phyloP scores from a whole-genome alignment of 1,140 invertebrate species.

The Campoletis sonorensis region DNA sequence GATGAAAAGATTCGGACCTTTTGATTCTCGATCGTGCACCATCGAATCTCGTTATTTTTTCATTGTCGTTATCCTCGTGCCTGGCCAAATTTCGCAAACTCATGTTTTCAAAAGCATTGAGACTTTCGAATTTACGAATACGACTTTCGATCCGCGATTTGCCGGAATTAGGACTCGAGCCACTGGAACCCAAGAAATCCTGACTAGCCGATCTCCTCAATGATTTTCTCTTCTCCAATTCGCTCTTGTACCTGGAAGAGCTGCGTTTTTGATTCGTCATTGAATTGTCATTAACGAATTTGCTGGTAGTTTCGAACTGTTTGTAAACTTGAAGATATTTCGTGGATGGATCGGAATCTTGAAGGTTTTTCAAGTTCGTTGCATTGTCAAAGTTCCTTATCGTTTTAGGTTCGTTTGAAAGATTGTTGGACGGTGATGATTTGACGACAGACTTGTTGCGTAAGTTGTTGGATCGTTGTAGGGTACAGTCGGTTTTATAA shows the following conservation, averaged over 20 bases:
- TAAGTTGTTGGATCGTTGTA: neutral
- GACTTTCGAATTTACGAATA: constrained; percentile 72
- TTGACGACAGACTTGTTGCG: neutral
- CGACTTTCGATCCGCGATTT: constrained; percentile 69
- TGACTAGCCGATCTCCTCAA: constrained; percentile 58
- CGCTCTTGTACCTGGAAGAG: constrained; percentile 54
- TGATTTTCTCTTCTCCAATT: constrained; percentile 63
- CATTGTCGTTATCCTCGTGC: neutral
- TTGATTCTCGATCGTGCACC: constrained; percentile 57
- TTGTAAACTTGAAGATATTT: constrained; percentile 49
- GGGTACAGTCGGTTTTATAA: neutral
- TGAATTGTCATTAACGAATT: constrained; percentile 40
- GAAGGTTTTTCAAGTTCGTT: constrained; percentile 15
- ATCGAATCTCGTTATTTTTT: constrained; percentile 49
- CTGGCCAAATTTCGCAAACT: constrained; percentile 59
- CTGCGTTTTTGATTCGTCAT: constrained; percentile 7
- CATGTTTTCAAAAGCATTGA: constrained; percentile 69
- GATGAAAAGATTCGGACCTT: constrained; percentile 72
- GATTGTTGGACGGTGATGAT: neutral
- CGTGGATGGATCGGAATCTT: neutral
- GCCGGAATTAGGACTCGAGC: constrained; percentile 73
- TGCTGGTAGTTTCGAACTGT: constrained; percentile 51
- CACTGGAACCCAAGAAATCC: constrained; percentile 54
- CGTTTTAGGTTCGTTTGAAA: constrained; percentile 42
- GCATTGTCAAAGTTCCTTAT: constrained; percentile 53